Evolutionary conservation across 1,140 invertebrate species (phyloP).

Genomic region (Telenomus remus): DNA sequence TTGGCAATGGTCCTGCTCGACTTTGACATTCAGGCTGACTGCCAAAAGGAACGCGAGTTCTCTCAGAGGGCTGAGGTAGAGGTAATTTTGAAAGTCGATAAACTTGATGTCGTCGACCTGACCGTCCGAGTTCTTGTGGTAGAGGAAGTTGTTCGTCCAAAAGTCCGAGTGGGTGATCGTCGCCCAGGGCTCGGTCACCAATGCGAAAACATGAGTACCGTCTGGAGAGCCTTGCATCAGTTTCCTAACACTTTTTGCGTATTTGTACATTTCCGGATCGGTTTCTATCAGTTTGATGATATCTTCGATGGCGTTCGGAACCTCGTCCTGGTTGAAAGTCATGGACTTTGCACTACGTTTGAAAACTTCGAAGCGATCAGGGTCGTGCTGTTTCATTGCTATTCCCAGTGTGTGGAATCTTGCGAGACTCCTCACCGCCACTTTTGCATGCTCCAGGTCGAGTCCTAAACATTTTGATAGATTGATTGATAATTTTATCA

Average conservation of each 20-base stretch:
- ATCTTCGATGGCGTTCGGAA: constrained; percentile 3
- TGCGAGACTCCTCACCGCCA: constrained; percentile 75
- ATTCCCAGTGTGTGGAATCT: constrained; percentile 78
- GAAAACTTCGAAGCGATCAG: constrained; percentile 73
- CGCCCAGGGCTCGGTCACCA: constrained; percentile 69
- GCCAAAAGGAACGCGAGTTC: constrained; percentile 79
- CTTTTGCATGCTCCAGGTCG: constrained; percentile 73
- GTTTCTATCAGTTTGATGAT: constrained; percentile 60
- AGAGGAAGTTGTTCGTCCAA: constrained; percentile 81
- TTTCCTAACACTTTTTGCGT: constrained; percentile 51
- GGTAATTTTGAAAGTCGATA: constrained; percentile 79
- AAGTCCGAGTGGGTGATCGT: constrained; percentile 78
- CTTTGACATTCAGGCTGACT: constrained; percentile 73
- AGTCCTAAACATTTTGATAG: constrained; percentile 63
- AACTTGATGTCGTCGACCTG: constrained; percentile 76
- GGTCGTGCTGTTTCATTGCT: constrained; percentile 75
- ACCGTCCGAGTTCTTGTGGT: constrained; percentile 63
- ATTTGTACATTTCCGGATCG: constrained; percentile 59
- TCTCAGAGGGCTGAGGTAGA: constrained; percentile 74
- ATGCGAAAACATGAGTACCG: not conserved
- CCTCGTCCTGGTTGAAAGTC: not conserved
- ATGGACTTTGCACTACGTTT: constrained; percentile 58
- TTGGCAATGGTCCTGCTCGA: constrained; percentile 72
- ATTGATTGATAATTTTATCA: too few relatives aligned
- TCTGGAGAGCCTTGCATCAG: constrained; percentile 5